Base-by-base conservation (phyloP, 2,888 invertebrate species). In the Trisateles emortualis region DNA sequence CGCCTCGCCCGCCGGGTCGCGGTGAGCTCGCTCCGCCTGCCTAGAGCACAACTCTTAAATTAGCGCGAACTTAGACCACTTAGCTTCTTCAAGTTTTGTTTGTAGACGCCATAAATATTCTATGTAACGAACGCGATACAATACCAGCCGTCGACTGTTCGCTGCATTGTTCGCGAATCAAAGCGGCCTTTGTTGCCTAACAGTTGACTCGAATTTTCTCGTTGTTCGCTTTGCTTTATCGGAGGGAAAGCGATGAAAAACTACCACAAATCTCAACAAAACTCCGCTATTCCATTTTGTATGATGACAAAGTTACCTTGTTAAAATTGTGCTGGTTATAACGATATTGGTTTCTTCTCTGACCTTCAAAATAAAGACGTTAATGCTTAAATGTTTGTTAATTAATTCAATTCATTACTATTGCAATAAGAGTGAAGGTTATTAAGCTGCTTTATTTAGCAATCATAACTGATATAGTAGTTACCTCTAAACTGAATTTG, bases 51-150 rank as follows among this genome's bases (percentile, higher is more conserved):
- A 88, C 88, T 90, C 90, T 92, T 90, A 90, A 89, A 92, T 91
- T 92, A 92, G 87, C 86, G 79, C 86, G 80, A 89, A 91, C 86
- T 92, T 90, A 86, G 85, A 86, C 86, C 86, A 89, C 87, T 89
- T 90, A 88, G 87, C 86, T 88, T 88, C 87, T 87, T 90, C 81
- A 79, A 90, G 86, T 88, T 90, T 90, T 90, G 90, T 90, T 89
- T 89, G 88, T 83, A 87, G 84, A 86, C 82, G 82, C 83, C 79
- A 87, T 90, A 90, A 89, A 90, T 90, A 88, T 86, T 86, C 78
- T 78, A 86, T 83, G 86, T 80, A 81, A 80, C 78, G 76, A 81
- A 79, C 76, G 54, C 64, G 75, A 79, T 81, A 86, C 84, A 85
- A 86, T 86, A 83, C 80, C 82, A 76, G 72, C 66, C 74, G 72